Conservation (phyloP, 53 echinoderm and acorn worm genomes). For the Astropecten irregularis region DNA sequence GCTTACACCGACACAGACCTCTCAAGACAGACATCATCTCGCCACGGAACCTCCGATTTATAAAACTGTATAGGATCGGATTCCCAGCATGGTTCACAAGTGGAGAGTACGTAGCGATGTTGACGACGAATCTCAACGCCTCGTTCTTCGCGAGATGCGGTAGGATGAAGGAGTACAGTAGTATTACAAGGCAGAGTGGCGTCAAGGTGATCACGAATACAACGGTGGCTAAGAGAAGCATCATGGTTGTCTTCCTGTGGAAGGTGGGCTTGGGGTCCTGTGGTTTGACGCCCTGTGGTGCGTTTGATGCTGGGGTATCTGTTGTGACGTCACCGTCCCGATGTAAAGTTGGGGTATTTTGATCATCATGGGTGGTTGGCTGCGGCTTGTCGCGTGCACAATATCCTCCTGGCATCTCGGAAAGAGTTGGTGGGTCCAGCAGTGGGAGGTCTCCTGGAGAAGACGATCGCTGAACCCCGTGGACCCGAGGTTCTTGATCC, state of each 20-base stretch:
- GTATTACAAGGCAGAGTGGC: neutral
- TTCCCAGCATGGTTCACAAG: conserved; percentile 10
- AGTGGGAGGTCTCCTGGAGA: no score
- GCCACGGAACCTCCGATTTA: conserved; percentile 21
- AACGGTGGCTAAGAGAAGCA: conserved; percentile 18
- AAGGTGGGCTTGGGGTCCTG: neutral
- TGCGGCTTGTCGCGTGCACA: no score
- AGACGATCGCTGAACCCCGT: no score
- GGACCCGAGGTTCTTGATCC: no score
- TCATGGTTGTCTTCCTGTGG: neutral
- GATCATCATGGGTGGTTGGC: no score
- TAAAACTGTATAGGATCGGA: conserved; percentile 30
- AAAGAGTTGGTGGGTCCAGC: no score
- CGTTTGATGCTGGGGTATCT: no score
- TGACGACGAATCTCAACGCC: neutral
- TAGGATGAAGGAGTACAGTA: neutral
- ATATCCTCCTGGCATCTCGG: no score
- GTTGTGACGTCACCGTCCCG: no score
- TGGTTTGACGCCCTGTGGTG: neutral
- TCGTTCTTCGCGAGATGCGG: neutral
- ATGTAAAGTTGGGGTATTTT: no score
- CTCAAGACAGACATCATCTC: neutral
- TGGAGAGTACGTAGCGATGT: neutral
- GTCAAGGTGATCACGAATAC: neutral
- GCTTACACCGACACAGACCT: neutral